A percentile compares a stretch with the other conserved stretches of the same genome.
These are phyloP conservation scores for Conus canariensis DNA, from an alignment of 2,888 invertebrate genomes.

Conservation along the genomic window DNA sequence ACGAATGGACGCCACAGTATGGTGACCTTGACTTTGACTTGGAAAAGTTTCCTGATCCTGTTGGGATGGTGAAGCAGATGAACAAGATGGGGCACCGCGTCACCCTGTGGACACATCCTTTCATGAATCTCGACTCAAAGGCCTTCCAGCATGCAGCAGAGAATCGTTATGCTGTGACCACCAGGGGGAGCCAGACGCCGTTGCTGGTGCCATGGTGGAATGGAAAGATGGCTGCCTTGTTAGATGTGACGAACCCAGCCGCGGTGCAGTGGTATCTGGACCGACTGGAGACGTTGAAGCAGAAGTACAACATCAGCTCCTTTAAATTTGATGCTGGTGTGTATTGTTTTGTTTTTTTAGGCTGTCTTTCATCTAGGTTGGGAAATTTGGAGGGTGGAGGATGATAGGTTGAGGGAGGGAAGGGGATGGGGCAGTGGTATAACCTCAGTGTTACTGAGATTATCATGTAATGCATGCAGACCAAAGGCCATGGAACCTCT, in stretches of 20 bases:
- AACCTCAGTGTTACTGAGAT: too few relatives aligned
- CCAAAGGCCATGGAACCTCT: too few relatives aligned
- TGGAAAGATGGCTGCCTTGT: slow-evolving; percentile 85
- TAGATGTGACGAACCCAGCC: slow-evolving; percentile 92
- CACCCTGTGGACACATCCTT: slow-evolving; percentile 85
- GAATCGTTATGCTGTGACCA: slow-evolving; percentile 80
- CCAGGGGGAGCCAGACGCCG: slow-evolving; percentile 59
- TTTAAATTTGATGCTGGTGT: slow-evolving; percentile 89
- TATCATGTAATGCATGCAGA: not conserved
- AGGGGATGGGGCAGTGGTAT: not conserved
- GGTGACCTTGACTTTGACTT: slow-evolving; percentile 88
- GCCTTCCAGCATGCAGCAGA: slow-evolving; percentile 90
- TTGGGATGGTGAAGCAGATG: slow-evolving; percentile 80
- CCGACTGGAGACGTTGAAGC: slow-evolving; percentile 85
- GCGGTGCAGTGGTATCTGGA: slow-evolving; percentile 88
- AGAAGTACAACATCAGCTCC: slow-evolving; percentile 87
- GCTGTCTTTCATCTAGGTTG: not conserved
- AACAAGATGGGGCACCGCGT: slow-evolving; percentile 85
- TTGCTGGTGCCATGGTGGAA: slow-evolving; percentile 87
- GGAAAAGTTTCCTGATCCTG: slow-evolving; percentile 86
- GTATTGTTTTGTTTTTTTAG: not conserved
- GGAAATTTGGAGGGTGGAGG: not conserved
- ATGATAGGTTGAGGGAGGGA: not conserved
- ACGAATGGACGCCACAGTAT: slow-evolving; percentile 92
- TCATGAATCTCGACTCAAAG: slow-evolving; percentile 85